phyloP scores from a whole-genome alignment of 2,113 vertebrate genomes.

The Neogobius melanostomus region DNA sequence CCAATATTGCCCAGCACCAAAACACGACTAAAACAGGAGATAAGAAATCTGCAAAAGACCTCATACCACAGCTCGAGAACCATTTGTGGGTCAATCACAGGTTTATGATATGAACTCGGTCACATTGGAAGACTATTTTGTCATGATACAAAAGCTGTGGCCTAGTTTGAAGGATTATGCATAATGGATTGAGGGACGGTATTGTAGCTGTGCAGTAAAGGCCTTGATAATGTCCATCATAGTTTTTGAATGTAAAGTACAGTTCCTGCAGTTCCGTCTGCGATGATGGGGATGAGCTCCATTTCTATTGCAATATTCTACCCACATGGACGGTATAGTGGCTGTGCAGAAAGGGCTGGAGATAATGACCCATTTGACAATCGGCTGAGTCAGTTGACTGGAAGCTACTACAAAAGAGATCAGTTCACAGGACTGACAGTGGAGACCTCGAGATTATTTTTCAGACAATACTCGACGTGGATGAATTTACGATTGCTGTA shows the following conservation, averaged over 20 bases:
- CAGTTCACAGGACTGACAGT: background rate
- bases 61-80: background rate
- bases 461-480: background rate
- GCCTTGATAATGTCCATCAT: background rate
- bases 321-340: background rate
- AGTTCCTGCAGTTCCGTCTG: background rate
- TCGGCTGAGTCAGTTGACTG: background rate
- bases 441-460: background rate
- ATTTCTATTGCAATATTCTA: too few relatives aligned
- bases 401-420: background rate
- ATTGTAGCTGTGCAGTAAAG: background rate
- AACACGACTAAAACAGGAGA: too few relatives aligned
- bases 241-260: background rate
- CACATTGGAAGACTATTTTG: background rate
- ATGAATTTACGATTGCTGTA: background rate
- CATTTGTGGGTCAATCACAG: background rate
- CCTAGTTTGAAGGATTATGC: constrained; percentile 6
- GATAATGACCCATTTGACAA: constrained; percentile 2
- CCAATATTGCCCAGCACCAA: too few relatives aligned
- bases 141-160: background rate
- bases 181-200: constrained; percentile 1
- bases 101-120: background rate
- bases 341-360: background rate
- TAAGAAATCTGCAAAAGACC: too few relatives aligned
- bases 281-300: background rate